These are phyloP conservation scores for Panopea generosa DNA, from an alignment of 2,888 invertebrate species.

Conservation along the genomic window DNA sequence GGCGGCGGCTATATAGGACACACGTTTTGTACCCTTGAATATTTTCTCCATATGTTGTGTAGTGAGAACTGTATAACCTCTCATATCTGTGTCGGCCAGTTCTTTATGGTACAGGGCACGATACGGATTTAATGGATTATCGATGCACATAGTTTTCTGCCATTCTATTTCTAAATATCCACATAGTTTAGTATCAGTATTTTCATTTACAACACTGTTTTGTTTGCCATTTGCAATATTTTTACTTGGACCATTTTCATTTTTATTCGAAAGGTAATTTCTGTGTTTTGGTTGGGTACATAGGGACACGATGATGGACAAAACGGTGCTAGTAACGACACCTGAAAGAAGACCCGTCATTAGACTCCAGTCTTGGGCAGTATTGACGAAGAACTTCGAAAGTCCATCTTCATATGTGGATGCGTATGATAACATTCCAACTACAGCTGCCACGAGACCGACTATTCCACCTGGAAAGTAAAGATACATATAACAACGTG, in stretches of 20 bases:
- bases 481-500: neutral
- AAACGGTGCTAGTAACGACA: slow-evolving; percentile 66
- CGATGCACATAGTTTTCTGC: slow-evolving; percentile 75
- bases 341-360: slow-evolving; percentile 72
- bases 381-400: slow-evolving; percentile 72
- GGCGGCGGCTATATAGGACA: slow-evolving; percentile 28
- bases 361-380: slow-evolving; percentile 74
- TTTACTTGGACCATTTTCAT: neutral
- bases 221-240: neutral
- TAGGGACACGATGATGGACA: slow-evolving; percentile 73
- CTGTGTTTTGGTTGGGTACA: slow-evolving; percentile 15
- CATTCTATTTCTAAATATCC: slow-evolving; percentile 60
- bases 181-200: neutral
- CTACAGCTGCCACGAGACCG: slow-evolving; percentile 67
- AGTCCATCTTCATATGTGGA: slow-evolving; percentile 74
- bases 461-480: slow-evolving; percentile 65
- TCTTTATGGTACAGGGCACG: slow-evolving; percentile 67
- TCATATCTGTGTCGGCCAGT: slow-evolving; percentile 55
- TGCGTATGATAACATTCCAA: slow-evolving; percentile 67
- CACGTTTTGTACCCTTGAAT: slow-evolving; percentile 14
- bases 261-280: too few relatives aligned
- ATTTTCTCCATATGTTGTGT: slow-evolving; percentile 45
- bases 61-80: slow-evolving; percentile 21
- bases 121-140: slow-evolving; percentile 77
- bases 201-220: neutral